Percentiles rank a stretch among this genome's conserved stretches.
phyloP scores from a whole-genome alignment of 2,888 invertebrate genomes.

The Rapana venosa region DNA sequence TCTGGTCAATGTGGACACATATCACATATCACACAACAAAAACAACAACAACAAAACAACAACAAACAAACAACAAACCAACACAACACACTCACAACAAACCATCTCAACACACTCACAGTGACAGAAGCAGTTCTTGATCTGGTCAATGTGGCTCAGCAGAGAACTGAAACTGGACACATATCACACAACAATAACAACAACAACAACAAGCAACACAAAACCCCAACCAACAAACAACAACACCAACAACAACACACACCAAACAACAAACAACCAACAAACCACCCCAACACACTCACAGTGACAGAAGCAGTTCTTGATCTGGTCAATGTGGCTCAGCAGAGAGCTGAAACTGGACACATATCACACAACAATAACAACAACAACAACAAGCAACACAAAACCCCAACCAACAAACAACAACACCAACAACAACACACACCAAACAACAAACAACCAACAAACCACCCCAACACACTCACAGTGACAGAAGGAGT shows the following conservation, averaged over 20 bases:
- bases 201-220: no score
- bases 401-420: no score
- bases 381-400: no score
- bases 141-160: conserved; percentile 16
- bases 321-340: conserved; percentile 15
- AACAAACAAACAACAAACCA: no score
- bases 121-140: conserved; percentile 26
- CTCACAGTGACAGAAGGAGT: conserved; percentile 22
- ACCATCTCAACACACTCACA: no score
- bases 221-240: no score
- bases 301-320: conserved; percentile 19
- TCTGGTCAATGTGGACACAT: no score
- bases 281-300: not conserved
- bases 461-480: not conserved
- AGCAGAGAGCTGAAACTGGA: conserved; percentile 36
- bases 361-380: no score
- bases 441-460: not conserved
- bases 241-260: no score
- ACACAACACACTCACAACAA: not conserved
- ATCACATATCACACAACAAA: no score
- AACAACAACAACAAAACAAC: no score
- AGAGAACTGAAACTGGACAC: conserved; percentile 34
- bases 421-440: not conserved
- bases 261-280: not conserved
- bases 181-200: no score